Evolutionary conservation across 2,113 vertebrate genomes (phyloP).

Genomic region (Cisticola juncidis): DNA sequence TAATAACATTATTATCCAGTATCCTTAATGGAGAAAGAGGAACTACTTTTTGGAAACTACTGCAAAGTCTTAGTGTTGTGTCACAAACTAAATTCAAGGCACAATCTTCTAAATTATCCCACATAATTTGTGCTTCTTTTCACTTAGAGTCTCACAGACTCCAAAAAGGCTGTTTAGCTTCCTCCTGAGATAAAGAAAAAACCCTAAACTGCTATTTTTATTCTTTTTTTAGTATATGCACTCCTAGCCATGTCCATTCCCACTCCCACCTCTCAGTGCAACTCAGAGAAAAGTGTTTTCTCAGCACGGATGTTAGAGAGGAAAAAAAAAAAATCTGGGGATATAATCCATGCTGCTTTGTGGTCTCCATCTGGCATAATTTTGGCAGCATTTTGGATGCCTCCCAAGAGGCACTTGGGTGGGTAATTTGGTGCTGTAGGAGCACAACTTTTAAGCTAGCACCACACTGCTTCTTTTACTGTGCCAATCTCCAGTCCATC

Average conservation of each 20-base stretch:
- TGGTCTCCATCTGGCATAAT: neutral
- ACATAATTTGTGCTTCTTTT: neutral
- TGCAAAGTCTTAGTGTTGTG: neutral
- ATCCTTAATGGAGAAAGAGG: neutral
- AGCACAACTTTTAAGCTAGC: neutral
- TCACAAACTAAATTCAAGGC: neutral
- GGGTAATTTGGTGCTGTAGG: neutral
- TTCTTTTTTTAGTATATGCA: neutral
- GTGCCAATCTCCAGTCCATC: neutral
- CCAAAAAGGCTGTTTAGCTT: neutral
- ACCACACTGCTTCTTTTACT: neutral
- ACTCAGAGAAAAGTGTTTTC: neutral
- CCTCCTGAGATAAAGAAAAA: slow-evolving; percentile 10
- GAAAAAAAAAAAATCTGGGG: neutral
- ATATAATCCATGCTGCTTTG: neutral
- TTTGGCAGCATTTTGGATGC: neutral
- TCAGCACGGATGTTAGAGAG: neutral
- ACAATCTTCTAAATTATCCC: slow-evolving; percentile 3
- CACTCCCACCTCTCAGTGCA: neutral
- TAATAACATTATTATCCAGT: slow-evolving; percentile 22
- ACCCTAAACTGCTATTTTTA: neutral
- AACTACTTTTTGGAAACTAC: neutral
- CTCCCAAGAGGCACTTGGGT: neutral
- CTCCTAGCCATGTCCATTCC: neutral
- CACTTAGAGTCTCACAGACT: neutral